Base-by-base conservation (phyloP, 2,113 vertebrate genomes). In the Gavia stellata region DNA sequence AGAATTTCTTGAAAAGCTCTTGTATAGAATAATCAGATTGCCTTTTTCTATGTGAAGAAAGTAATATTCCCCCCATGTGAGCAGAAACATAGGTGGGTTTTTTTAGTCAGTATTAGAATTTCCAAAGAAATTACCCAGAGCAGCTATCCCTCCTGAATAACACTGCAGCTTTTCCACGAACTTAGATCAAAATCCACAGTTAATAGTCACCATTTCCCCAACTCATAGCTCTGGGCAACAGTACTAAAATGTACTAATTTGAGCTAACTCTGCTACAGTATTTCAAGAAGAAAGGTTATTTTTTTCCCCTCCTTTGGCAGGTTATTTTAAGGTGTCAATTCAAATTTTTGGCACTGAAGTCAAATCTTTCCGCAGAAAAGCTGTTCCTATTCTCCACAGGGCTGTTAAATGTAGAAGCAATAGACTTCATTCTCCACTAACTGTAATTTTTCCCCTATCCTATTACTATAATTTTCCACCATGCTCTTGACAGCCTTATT, bases 281-380 rank as follows among this genome's bases (percentile, higher is more conserved):
- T 78, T 95, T 89, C 40, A 87, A 16, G 29, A 91, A 74, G 42
- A 78, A 79, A 92, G 3, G 26, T 28, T 59, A 12, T 23, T 75
- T 90, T 72, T 49, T 91, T 68, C 3, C 10, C 14, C 34, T 81
- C n/a, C 31, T 91, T 94, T 61, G 49, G 56, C 52, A 36, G 44
- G 62, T 79, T 94, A 92, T 96, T 96, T 94, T 95, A 96, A 97
- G 65, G 53, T 87, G 87, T 82, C 40, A 28, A 47, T 87, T 92
- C 6, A 19, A 65, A 90, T 36, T 90, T 86, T 93, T 91, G 93
- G 91, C 84, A 80, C 36, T 45, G 50, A 58, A 1, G 3, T 71
- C 65, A 93, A 94, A 79, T 79, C 36, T 72, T 79, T 61, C 73
- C 7, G 3, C 31, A 45, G 90, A 87, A 88, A 87, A 96, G 78